These are phyloP conservation scores for Oncorhynchus gorbuscha DNA, from an alignment of 2,113 vertebrate species.

Conservation along the genomic window DNA sequence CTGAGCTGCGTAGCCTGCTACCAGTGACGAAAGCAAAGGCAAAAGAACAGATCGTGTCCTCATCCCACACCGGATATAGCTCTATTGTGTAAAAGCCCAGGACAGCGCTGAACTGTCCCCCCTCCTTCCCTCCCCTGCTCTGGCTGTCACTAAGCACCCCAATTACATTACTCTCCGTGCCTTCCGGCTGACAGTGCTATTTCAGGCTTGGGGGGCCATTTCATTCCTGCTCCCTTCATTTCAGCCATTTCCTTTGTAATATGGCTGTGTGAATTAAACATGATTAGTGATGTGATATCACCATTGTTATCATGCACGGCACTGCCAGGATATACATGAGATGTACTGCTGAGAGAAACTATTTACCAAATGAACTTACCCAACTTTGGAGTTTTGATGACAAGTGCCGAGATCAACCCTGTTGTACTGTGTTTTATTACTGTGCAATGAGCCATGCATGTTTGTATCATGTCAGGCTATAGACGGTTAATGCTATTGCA, in stretches of 20 bases:
- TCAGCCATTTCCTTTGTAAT: slow-evolving; percentile 18
- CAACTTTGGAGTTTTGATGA: too few species aligned
- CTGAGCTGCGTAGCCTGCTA: neutral
- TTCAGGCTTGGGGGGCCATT: slow-evolving; percentile 51
- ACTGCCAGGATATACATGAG: slow-evolving; percentile 6
- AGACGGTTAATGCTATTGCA: slow-evolving; percentile 35
- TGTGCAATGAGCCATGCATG: slow-evolving; percentile 15
- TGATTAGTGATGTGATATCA: too few species aligned
- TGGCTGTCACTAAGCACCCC: slow-evolving; percentile 47
- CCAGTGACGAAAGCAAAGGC: neutral
- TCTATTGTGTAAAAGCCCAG: slow-evolving; percentile 34
- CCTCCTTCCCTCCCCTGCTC: neutral
- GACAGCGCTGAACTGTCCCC: slow-evolving; percentile 24
- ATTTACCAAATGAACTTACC: too few species aligned
- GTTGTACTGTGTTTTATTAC: neutral
- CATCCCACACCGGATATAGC: slow-evolving; percentile 21
- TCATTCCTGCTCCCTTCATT: slow-evolving; percentile 46
- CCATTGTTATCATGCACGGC: too few species aligned
- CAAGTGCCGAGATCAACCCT: too few species aligned
- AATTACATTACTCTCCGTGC: slow-evolving; percentile 52
- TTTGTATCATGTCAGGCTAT: slow-evolving; percentile 2
- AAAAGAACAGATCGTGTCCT: slow-evolving; percentile 25
- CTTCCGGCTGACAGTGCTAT: slow-evolving; percentile 56
- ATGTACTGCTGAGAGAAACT: too few species aligned
- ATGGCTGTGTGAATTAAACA: too few species aligned